phyloP scores from a whole-genome alignment of 2,113 vertebrate species.

The Odontesthes bonariensis region DNA sequence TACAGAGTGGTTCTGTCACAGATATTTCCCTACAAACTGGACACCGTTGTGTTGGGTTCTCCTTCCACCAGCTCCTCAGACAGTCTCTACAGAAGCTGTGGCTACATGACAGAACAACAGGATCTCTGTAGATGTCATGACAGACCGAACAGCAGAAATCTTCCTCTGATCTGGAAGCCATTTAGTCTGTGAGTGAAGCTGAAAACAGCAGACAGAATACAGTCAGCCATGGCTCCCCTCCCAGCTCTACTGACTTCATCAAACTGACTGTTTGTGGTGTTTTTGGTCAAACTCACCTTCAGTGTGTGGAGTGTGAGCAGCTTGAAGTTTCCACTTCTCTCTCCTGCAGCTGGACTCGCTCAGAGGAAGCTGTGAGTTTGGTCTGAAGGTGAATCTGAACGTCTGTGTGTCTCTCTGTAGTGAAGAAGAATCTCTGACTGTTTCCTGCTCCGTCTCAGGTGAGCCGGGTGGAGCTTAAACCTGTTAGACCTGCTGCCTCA shows the following conservation, averaged over 20 bases:
- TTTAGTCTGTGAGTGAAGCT: no score
- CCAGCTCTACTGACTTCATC: neutral
- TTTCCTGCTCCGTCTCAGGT: neutral
- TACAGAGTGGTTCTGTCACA: neutral
- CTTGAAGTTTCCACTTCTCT: no score
- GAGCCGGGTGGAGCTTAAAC: neutral
- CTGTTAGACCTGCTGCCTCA: neutral
- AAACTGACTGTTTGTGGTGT: neutral
- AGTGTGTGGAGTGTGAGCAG: no score
- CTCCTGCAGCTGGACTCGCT: no score
- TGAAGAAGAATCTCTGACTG: neutral
- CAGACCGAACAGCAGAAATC: no score
- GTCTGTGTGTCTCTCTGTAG: neutral
- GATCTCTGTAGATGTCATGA: no score
- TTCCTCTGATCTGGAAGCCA: no score
- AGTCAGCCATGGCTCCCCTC: neutral
- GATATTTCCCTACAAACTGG: neutral
- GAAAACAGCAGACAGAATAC: neutral
- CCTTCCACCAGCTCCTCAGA: neutral
- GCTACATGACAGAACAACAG: no score
- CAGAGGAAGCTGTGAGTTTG: no score
- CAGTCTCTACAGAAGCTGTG: neutral
- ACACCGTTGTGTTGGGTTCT: neutral
- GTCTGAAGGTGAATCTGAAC: no score
- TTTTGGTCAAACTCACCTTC: neutral